phyloP scores from a whole-genome alignment of 2,797 vertebrate species.

The Rhinella marina region DNA sequence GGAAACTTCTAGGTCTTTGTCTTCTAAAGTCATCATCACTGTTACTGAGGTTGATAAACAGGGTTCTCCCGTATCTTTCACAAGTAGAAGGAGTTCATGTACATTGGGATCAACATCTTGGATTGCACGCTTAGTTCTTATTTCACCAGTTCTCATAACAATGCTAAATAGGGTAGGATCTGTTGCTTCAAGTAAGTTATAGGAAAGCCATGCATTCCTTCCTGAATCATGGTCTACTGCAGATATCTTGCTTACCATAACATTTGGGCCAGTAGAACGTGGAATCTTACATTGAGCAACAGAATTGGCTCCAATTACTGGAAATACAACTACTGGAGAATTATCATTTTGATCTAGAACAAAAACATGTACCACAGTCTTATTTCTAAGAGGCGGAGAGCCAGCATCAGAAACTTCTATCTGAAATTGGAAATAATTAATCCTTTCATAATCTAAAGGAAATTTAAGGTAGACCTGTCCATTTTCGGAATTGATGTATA shows the following conservation, averaged over 20 bases:
- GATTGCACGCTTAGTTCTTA: slow-evolving; percentile 67
- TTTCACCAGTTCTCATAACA: slow-evolving; percentile 70
- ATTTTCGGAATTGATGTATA: slow-evolving; percentile 61
- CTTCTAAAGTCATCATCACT: slow-evolving; percentile 72
- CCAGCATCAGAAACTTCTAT: slow-evolving; percentile 70
- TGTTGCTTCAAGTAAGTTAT: slow-evolving; percentile 72
- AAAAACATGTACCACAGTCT: slow-evolving; percentile 71
- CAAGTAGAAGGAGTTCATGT: slow-evolving; percentile 70
- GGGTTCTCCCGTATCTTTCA: slow-evolving; percentile 72
- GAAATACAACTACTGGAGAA: slow-evolving; percentile 71
- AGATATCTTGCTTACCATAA: slow-evolving; percentile 63
- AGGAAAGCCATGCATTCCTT: slow-evolving; percentile 75
- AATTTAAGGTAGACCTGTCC: slow-evolving; percentile 63
- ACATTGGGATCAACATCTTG: slow-evolving; percentile 69
- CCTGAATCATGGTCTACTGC: slow-evolving; percentile 75
- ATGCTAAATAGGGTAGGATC: slow-evolving; percentile 71
- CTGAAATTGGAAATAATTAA: slow-evolving; percentile 59
- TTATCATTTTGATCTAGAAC: slow-evolving; percentile 76
- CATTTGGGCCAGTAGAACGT: slow-evolving; percentile 63
- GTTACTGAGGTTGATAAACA: slow-evolving; percentile 68
- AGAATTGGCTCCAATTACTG: slow-evolving; percentile 67
- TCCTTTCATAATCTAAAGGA: slow-evolving; percentile 62
- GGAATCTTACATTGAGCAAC: slow-evolving; percentile 69
- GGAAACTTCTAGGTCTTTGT: slow-evolving; percentile 71
- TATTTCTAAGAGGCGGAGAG: slow-evolving; percentile 72